These are phyloP conservation scores for Zaprionus taronus DNA, from an alignment of 1,140 invertebrate genomes.

Conservation along the genomic window DNA sequence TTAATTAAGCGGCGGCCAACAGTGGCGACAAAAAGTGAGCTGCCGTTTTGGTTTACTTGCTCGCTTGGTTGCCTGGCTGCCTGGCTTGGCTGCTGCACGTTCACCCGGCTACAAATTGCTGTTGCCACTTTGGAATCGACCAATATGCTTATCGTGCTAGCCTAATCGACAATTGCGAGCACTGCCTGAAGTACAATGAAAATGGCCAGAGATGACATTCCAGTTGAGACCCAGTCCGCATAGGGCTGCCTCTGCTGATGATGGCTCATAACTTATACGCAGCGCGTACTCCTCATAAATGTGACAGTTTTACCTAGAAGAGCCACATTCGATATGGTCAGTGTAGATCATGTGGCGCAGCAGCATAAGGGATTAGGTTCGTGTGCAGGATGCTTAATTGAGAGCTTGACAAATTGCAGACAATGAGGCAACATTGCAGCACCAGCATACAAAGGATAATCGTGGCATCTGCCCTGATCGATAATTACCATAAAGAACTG, in stretches of 20 bases:
- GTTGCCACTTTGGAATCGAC: conserved; percentile 73
- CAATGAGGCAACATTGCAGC: not conserved
- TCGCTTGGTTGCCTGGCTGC: not conserved
- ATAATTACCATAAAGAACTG: not conserved
- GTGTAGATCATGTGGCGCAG: conserved; percentile 19
- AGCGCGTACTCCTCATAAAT: conserved; percentile 46
- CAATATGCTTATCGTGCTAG: conserved; percentile 75
- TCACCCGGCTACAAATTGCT: conserved; percentile 79
- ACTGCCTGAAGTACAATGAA: conserved; percentile 50
- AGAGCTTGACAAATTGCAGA: conserved; percentile 1
- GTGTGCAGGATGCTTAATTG: conserved; percentile 23
- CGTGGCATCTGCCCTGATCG: not conserved
- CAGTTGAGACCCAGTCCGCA: conserved; percentile 1
- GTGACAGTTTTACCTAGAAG: conserved; percentile 43
- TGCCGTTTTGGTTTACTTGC: conserved; percentile 69
- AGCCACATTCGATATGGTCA: conserved; percentile 17
- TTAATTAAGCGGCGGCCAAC: conserved; percentile 68
- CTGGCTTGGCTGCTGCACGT: conserved; percentile 52
- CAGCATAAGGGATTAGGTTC: conserved; percentile 34
- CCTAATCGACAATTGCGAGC: conserved; percentile 55
- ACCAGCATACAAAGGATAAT: not conserved
- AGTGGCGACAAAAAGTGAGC: conserved; percentile 55
- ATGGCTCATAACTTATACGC: conserved; percentile 55
- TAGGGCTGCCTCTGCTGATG: conserved; percentile 11
- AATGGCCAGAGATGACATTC: conserved; percentile 54